Conservation (phyloP, 2,113 vertebrate species). For the human (Homo sapiens) region GRCh38 chr2:191369501-191370000, state of each 20-base stretch:
- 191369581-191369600: conserved; percentile 97
- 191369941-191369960: background rate
- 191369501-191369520: background rate
- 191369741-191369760: background rate
- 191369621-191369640: conserved; percentile 92
- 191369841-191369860: background rate
- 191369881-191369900: too few species aligned
- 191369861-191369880: background rate
- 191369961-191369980: background rate
- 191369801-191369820: background rate
- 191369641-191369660: background rate
- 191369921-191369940: background rate
- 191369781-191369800: background rate
- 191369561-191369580: conserved; percentile 98
- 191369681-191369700: background rate
- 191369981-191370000: background rate
- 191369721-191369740: background rate
- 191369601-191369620: conserved; percentile 97
- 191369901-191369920: background rate
- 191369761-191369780: background rate
- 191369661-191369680: background rate
- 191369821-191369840: background rate
- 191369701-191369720: background rate
- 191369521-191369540: conserved; percentile 76
- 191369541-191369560: conserved; percentile 98